Conservation (phyloP, 2,888 invertebrate species). For the Erebia ligea region DNA sequence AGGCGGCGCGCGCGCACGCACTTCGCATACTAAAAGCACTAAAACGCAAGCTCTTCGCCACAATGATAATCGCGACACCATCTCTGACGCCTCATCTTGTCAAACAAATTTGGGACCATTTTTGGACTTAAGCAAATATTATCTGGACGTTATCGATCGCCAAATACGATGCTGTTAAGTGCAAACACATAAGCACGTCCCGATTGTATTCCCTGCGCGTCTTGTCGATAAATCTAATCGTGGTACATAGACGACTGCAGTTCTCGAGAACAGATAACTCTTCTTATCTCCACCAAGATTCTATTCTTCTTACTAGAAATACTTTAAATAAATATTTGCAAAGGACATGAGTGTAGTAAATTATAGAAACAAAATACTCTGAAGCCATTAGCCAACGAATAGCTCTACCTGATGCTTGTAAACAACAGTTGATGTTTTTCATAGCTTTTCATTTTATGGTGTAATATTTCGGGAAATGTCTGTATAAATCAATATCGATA, state of each 20-base stretch:
- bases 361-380: not conserved
- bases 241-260: conserved; percentile 49
- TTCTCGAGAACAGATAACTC: conserved; percentile 49
- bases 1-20: conserved; percentile 73
- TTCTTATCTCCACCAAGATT: conserved; percentile 2
- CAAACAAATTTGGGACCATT: conserved; percentile 65
- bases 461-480: conserved; percentile 36
- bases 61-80: conserved; percentile 70
- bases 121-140: conserved; percentile 60
- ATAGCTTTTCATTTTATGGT: conserved; percentile 6
- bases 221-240: conserved; percentile 61
- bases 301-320: not conserved
- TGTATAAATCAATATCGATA: conserved; percentile 26
- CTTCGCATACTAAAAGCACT: conserved; percentile 75
- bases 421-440: not conserved
- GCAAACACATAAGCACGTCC: conserved; percentile 53
- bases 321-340: conserved; percentile 6
- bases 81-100: conserved; percentile 67
- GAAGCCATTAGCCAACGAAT: not conserved
- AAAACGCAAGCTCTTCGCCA: conserved; percentile 56
- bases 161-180: conserved; percentile 63
- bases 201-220: conserved; percentile 62
- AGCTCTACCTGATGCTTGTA: not conserved
- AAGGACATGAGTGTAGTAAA: not conserved
- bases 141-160: conserved; percentile 63